phyloP scores from a whole-genome alignment of 2,113 vertebrate species.

The Hyaena hyaena region DNA sequence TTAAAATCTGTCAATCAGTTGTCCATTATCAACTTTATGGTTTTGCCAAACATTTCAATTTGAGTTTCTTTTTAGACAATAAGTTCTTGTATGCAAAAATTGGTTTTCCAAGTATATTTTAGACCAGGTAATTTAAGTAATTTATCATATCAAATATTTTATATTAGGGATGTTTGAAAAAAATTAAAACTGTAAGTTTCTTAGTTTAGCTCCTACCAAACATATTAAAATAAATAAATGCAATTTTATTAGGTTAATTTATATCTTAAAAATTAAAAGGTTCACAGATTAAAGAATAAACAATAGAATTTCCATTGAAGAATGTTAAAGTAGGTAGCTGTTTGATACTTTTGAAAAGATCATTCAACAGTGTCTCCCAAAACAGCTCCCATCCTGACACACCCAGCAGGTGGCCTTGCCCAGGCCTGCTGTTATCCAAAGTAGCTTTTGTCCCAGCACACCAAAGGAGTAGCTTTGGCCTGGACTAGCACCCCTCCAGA shows the following conservation, averaged over 20 bases:
- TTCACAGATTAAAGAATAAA: conserved; percentile 5
- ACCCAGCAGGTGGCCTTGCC: not conserved
- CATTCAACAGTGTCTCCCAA: not conserved
- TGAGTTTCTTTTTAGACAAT: not conserved
- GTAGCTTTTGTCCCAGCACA: not conserved
- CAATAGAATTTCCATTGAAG: not conserved
- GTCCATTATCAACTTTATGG: not conserved
- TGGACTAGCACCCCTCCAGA: not conserved
- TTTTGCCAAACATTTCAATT: conserved; percentile 23
- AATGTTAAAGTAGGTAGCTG: conserved; percentile 15
- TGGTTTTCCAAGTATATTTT: not conserved
- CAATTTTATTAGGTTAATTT: conserved; percentile 18
- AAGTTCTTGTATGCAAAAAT: not conserved
- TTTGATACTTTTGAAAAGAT: conserved; percentile 12
- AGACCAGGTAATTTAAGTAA: not conserved
- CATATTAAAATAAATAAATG: not conserved
- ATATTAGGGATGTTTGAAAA: conserved; percentile 27
- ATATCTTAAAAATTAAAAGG: not conserved
- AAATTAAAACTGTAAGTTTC: not conserved
- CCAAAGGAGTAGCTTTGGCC: not conserved
- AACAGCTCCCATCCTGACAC: not conserved
- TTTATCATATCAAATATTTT: conserved; percentile 29
- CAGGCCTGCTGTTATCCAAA: not conserved
- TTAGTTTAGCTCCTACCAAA: conserved; percentile 21
- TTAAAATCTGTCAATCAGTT: not conserved